These are phyloP conservation scores for Sminthopsis crassicaudata DNA, from an alignment of 2,113 vertebrate species.

Conservation along the genomic window DNA sequence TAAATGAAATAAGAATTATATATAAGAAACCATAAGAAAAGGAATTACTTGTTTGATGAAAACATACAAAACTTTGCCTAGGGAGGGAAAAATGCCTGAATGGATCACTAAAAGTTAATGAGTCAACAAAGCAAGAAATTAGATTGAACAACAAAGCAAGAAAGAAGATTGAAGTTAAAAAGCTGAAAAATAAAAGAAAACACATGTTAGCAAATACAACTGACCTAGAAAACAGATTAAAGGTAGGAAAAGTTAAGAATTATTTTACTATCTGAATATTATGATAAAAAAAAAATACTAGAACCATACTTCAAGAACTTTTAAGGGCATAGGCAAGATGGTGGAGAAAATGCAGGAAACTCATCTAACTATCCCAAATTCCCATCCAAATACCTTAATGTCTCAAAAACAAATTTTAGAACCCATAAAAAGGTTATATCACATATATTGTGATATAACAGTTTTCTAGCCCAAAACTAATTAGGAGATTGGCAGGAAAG, in stretches of 20 bases:
- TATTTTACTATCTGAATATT: no score
- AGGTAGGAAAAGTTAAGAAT: no score
- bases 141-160: no score
- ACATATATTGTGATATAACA: no score
- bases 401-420: no score
- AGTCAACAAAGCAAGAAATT: background rate
- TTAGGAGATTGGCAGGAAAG: no score
- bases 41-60: background rate
- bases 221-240: no score
- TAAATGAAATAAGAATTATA: background rate
- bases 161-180: background rate
- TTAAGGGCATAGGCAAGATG: background rate
- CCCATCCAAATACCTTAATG: no score
- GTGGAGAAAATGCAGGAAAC: no score
- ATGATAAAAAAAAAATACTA: background rate
- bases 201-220: background rate
- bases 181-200: background rate
- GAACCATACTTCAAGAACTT: background rate
- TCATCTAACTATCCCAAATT: no score
- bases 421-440: no score
- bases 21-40: background rate
- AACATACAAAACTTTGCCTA: background rate
- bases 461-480: no score
- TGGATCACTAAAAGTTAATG: background rate
- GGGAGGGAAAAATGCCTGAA: background rate